Evolutionary conservation across 2,888 invertebrate genomes (phyloP).

Genomic region (Acanthosoma haemorrhoidale): DNA sequence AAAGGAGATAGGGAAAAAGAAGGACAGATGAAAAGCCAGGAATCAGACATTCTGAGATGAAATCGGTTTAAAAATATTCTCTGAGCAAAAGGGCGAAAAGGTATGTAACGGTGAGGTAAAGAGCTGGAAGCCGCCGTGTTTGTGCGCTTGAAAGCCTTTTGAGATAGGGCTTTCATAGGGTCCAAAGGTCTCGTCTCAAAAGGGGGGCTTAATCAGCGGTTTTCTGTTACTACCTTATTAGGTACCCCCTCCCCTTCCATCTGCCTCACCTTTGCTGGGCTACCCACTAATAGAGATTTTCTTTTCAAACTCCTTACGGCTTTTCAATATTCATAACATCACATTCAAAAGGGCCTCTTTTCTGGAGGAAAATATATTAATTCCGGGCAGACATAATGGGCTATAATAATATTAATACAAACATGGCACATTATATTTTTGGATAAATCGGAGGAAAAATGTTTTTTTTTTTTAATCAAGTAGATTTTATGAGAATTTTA

Average conservation of each 20-base stretch:
- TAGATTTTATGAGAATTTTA: too few relatives aligned
- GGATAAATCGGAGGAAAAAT: background rate
- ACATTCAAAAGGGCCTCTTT: background rate
- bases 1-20: background rate
- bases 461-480: too few relatives aligned
- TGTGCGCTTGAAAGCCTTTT: background rate
- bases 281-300: background rate
- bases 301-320: conserved; percentile 10
- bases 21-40: background rate
- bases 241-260: background rate
- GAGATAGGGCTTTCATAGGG: background rate
- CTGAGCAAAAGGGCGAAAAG: background rate
- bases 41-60: background rate
- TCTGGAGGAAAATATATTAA: background rate
- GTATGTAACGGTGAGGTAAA: conserved; percentile 14
- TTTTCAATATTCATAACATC: conserved; percentile 5
- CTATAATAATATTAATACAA: background rate
- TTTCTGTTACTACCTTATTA: conserved; percentile 12
- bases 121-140: background rate
- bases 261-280: background rate
- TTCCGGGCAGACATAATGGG: background rate
- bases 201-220: background rate
- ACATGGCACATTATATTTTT: background rate
- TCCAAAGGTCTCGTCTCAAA: too few relatives aligned
- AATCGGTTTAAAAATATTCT: background rate